Conservation (phyloP, 2,888 invertebrate species). For the Lasioglossum lativentre region DNA sequence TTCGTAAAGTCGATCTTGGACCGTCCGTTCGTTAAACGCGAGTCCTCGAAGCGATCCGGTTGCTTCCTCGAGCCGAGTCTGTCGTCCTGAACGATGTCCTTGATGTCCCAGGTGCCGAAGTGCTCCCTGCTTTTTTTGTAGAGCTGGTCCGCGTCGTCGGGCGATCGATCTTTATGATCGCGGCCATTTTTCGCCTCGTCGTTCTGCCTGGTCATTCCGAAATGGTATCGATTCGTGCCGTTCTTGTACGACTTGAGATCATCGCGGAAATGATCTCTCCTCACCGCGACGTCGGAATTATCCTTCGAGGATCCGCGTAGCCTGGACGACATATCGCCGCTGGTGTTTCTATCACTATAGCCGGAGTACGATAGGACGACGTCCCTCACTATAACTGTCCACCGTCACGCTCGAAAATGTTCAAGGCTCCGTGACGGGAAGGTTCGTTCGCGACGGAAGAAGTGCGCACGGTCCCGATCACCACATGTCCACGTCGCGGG, state of each 20-base stretch:
- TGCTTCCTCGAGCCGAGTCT: constrained; percentile 47
- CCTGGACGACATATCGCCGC: constrained; percentile 79
- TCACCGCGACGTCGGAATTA: constrained; percentile 52
- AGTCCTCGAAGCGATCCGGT: constrained; percentile 51
- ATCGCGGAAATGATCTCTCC: constrained; percentile 61
- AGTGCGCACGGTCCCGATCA: constrained; percentile 24
- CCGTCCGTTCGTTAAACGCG: constrained; percentile 62
- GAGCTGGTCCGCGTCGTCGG: constrained; percentile 65
- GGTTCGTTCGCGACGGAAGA: constrained; percentile 19
- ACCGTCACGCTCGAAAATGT: constrained; percentile 25
- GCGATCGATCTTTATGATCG: constrained; percentile 28
- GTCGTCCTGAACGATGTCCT: constrained; percentile 67
- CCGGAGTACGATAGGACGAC: neutral
- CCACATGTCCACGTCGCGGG: constrained; percentile 22
- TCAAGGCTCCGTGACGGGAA: constrained; percentile 29
- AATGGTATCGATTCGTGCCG: constrained; percentile 64
- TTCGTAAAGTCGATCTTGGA: constrained; percentile 27
- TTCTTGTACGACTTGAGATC: constrained; percentile 48
- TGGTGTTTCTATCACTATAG: neutral
- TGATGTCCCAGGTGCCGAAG: constrained; percentile 76
- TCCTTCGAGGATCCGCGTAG: constrained; percentile 75
- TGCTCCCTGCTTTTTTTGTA: constrained; percentile 73
- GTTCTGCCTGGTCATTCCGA: constrained; percentile 62
- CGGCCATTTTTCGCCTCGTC: constrained; percentile 60
- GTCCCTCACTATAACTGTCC: constrained; percentile 3